Conservation (phyloP, 2,797 vertebrate genomes). For the Emydoidea blandingii region DNA sequence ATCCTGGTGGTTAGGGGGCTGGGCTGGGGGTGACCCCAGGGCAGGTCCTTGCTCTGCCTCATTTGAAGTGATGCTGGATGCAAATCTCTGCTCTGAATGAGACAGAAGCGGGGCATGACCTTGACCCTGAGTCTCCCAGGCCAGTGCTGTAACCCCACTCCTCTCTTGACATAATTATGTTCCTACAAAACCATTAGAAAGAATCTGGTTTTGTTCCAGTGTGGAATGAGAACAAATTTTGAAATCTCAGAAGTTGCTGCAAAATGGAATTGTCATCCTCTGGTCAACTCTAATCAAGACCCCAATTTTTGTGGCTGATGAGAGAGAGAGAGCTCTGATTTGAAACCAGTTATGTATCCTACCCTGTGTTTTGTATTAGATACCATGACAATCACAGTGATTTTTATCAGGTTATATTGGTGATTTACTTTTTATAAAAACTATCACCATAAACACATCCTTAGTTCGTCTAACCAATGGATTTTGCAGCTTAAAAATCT, state of each 20-base stretch:
- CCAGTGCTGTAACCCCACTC: too few relatives aligned
- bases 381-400: background rate
- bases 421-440: slow-evolving; percentile 39
- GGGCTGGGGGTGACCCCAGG: background rate
- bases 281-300: too few relatives aligned
- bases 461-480: background rate
- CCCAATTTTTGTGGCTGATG: slow-evolving; percentile 12
- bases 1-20: background rate
- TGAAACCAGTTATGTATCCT: slow-evolving; percentile 41
- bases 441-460: background rate
- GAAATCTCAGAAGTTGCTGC: background rate
- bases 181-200: too few relatives aligned
- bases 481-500: background rate
- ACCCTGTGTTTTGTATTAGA: slow-evolving; percentile 41
- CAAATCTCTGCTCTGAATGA: background rate
- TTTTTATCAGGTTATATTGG: slow-evolving; percentile 14
- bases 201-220: too few relatives aligned
- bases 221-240: background rate
- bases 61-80: background rate
- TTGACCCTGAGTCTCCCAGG: background rate
- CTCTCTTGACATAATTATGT: too few relatives aligned
- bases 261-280: background rate
- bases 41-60: background rate
- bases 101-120: background rate
- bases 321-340: slow-evolving; percentile 13